These are phyloP conservation scores for Notarius quadriscutis DNA, from an alignment of 2,113 vertebrate genomes.

Conservation along the genomic window DNA sequence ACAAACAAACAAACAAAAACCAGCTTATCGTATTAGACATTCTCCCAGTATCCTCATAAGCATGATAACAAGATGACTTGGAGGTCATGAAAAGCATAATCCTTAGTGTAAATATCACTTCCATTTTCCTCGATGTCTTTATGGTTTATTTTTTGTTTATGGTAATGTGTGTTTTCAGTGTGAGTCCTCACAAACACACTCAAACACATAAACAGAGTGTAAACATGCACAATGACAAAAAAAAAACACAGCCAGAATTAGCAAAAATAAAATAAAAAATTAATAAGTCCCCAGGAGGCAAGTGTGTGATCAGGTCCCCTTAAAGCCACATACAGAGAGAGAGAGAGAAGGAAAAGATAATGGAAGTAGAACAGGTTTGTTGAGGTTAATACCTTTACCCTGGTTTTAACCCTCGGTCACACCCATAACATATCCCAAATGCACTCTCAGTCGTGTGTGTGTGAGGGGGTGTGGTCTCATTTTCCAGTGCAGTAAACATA, in stretches of 20 bases:
- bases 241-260: neutral
- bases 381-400: constrained; percentile 29
- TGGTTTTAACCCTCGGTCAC: constrained; percentile 5
- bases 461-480: neutral
- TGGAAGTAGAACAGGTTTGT: neutral
- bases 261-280: neutral
- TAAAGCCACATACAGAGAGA: neutral
- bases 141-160: neutral
- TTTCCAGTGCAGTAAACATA: neutral
- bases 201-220: constrained; percentile 1
- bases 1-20: neutral
- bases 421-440: constrained; percentile 3
- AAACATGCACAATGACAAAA: constrained; percentile 25
- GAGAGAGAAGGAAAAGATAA: too few relatives aligned
- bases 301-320: neutral
- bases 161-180: neutral
- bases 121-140: neutral
- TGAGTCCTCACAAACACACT: neutral
- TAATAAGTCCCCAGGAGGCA: neutral
- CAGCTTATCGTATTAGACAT: too few relatives aligned
- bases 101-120: neutral
- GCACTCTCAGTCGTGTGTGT: neutral
- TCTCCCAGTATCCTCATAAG: constrained; percentile 3
- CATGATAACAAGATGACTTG: neutral
- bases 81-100: neutral